These are phyloP conservation scores for Chelmon rostratus DNA, from an alignment of 2,797 vertebrate species.

Conservation along the genomic window DNA sequence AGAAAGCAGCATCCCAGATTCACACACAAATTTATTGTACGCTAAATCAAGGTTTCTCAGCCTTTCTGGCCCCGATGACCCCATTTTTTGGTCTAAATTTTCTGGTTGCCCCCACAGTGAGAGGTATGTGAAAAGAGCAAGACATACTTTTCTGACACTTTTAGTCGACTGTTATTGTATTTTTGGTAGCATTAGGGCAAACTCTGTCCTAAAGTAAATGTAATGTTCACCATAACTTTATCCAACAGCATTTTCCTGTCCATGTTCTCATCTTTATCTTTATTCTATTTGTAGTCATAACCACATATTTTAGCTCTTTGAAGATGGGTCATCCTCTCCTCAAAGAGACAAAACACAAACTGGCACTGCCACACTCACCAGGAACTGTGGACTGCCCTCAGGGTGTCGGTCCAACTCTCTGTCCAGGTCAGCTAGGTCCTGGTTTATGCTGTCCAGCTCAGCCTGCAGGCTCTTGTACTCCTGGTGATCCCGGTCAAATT, in stretches of 20 bases:
- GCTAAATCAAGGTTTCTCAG: not conserved
- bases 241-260: not conserved
- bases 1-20: not conserved
- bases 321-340: not conserved
- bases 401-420: constrained; percentile 81
- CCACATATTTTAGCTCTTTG: not conserved
- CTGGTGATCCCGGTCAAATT: constrained; percentile 88
- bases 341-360: not conserved
- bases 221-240: not conserved
- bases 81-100: not conserved
- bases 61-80: not conserved
- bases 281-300: not conserved
- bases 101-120: not conserved
- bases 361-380: constrained; percentile 76
- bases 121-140: not conserved
- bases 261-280: not conserved
- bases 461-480: constrained; percentile 88
- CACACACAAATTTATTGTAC: not conserved
- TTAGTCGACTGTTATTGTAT: not conserved
- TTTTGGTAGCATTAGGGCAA: not conserved
- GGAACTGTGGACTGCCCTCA: constrained; percentile 86
- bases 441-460: constrained; percentile 87
- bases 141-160: not conserved
- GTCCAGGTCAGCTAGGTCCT: constrained; percentile 81
- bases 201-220: not conserved